A percentile compares a stretch with the other conserved stretches of the same genome.
These are phyloP conservation scores for Ptiloglossa arizonensis DNA, from an alignment of 1,140 invertebrate species.

Conservation along the genomic window DNA sequence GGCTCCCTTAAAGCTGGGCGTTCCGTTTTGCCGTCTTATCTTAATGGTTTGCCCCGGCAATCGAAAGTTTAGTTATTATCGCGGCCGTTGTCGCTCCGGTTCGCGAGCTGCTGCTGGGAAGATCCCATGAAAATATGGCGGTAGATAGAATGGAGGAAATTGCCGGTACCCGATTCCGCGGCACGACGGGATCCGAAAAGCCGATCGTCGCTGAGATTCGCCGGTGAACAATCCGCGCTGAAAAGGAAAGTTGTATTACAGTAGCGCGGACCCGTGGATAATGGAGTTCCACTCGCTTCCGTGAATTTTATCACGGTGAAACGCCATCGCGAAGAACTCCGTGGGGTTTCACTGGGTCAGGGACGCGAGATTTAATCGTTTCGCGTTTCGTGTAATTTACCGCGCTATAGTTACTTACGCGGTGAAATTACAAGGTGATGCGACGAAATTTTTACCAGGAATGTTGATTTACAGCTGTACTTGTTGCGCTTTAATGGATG, in stretches of 20 bases:
- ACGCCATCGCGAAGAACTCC: too few species aligned
- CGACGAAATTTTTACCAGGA: background rate
- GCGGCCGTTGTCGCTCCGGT: constrained; percentile 59
- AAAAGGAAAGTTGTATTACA: constrained; percentile 33
- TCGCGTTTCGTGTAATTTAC: background rate
- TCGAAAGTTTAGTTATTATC: constrained; percentile 75
- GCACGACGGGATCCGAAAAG: background rate
- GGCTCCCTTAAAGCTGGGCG: constrained; percentile 27
- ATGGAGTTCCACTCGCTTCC: constrained; percentile 5
- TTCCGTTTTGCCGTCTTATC: constrained; percentile 63
- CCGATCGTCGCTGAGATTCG: constrained; percentile 5
- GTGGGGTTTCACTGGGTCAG: background rate
- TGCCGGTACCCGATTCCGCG: constrained; percentile 43
- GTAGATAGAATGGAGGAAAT: constrained; percentile 62
- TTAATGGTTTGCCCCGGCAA: constrained; percentile 67
- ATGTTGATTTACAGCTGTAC: background rate
- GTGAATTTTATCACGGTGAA: background rate
- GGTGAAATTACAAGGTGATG: background rate
- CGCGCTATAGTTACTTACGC: too few species aligned
- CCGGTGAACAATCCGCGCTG: constrained; percentile 29
- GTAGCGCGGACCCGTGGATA: background rate
- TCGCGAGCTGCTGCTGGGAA: constrained; percentile 28
- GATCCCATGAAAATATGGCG: constrained; percentile 54
- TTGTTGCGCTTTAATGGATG: background rate
- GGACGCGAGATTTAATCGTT: background rate